phyloP scores from a whole-genome alignment of 92 coral and sea anemone genomes.

The Phymanthus crucifer region DNA sequence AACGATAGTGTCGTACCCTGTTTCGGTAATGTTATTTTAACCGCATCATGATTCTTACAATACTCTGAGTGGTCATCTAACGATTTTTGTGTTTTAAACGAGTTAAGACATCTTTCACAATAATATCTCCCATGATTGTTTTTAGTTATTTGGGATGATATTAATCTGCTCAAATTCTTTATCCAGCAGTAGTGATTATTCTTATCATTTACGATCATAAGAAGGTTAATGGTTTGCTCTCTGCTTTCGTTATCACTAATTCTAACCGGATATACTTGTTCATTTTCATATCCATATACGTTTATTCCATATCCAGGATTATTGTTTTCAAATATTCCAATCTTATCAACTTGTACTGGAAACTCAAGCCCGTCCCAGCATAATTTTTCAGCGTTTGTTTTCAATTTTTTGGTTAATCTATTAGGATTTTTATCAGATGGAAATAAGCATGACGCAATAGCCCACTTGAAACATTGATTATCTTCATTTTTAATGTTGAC shows the following conservation, averaged over 20 bases:
- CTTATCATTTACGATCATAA: background rate
- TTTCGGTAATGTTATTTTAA: slow-evolving; percentile 7
- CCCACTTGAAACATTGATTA: slow-evolving; percentile 53
- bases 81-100: too few relatives aligned
- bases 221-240: slow-evolving; percentile 22
- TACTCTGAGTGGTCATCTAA: too few relatives aligned
- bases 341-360: slow-evolving; percentile 38
- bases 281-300: slow-evolving; percentile 34
- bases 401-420: slow-evolving; percentile 34
- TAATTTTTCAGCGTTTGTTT: slow-evolving; percentile 28
- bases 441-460: slow-evolving; percentile 24
- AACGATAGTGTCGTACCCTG: background rate
- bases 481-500: slow-evolving; percentile 52
- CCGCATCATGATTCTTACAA: background rate
- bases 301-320: slow-evolving; percentile 35
- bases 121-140: too few relatives aligned
- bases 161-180: background rate
- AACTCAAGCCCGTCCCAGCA: slow-evolving; percentile 45
- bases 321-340: slow-evolving; percentile 27
- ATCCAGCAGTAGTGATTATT: background rate
- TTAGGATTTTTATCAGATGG: slow-evolving; percentile 29
- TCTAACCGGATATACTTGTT: slow-evolving; percentile 27
- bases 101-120: too few relatives aligned
- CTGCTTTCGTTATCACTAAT: slow-evolving; percentile 6
- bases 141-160: too few relatives aligned